These are phyloP conservation scores for Mesopsocus fuscifrons DNA, from an alignment of 2,888 invertebrate genomes.

Conservation along the genomic window DNA sequence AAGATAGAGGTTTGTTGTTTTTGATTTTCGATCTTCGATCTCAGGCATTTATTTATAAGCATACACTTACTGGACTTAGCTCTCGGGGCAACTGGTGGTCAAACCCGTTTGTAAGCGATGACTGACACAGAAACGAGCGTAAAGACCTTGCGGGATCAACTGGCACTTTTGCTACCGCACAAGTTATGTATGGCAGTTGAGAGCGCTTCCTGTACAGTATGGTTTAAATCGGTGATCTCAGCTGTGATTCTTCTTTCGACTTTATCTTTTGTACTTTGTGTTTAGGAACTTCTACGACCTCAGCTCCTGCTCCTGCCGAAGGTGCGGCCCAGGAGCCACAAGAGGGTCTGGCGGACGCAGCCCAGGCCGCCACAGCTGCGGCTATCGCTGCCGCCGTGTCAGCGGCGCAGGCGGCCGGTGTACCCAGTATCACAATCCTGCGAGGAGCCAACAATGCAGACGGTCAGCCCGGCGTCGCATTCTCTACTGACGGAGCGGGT, in stretches of 20 bases:
- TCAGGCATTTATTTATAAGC: too few species aligned
- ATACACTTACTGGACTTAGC: too few species aligned
- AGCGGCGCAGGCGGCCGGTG: conserved; percentile 14
- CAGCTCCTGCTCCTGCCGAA: not conserved
- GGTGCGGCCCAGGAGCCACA: conserved; percentile 11
- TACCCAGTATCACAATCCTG: conserved; percentile 15
- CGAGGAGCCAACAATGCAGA: conserved; percentile 12
- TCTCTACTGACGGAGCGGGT: not conserved
- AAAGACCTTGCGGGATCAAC: too few species aligned
- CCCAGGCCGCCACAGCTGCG: conserved; percentile 23
- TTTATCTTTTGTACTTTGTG: not conserved
- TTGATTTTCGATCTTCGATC: too few species aligned
- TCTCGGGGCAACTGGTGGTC: too few species aligned
- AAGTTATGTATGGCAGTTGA: too few species aligned
- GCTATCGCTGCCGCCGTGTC: conserved; percentile 22
- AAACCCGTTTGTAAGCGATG: too few species aligned
- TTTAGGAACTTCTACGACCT: not conserved
- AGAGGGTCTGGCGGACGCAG: conserved; percentile 19
- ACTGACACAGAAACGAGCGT: too few species aligned
- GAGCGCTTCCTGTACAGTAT: too few species aligned
- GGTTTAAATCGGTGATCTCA: not conserved
- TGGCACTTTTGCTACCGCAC: too few species aligned
- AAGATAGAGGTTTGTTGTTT: not conserved
- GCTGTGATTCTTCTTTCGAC: not conserved
- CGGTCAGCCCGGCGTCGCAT: not conserved